Percentiles rank a stretch among this genome's conserved stretches.
Conservation (phyloP, 1,140 invertebrate genomes). For the Globodera rostochiensis region DNA sequence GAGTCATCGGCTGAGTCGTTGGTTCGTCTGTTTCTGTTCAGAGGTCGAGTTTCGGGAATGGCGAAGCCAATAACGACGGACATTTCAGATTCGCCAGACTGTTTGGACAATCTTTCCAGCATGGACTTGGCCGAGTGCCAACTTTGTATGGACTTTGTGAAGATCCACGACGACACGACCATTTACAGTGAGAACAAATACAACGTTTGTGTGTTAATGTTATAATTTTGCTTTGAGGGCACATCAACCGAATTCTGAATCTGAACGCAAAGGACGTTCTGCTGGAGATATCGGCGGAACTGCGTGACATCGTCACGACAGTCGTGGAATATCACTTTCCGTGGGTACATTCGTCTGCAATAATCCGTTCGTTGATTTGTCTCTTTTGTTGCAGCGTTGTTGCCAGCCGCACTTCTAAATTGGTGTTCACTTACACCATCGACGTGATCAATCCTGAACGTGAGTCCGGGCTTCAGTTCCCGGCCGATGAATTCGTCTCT, state of each 20-base stretch:
- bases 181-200: conserved; percentile 10
- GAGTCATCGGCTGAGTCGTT: conserved; percentile 23
- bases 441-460: conserved; percentile 13
- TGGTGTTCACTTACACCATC: conserved; percentile 7
- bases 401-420: not conserved
- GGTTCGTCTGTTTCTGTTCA: conserved; percentile 24
- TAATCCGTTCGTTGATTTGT: not conserved
- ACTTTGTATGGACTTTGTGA: conserved; percentile 16
- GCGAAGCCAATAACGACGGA: not conserved
- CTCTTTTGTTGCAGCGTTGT: not conserved
- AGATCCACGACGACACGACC: conserved; percentile 21
- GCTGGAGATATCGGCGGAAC: conserved; percentile 9
- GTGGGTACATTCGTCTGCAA: not conserved
- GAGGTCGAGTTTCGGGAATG: not conserved
- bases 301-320: conserved; percentile 2
- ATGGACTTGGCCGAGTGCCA: conserved; percentile 3
- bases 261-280: conserved; percentile 7
- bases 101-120: not conserved
- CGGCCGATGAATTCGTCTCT: not conserved
- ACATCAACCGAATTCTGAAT: conserved; percentile 24
- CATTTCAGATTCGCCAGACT: not conserved
- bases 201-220: not conserved
- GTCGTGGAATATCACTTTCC: conserved; percentile 1
- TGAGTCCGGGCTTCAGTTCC: not conserved
- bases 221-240: not conserved